Evolutionary conservation across 1,140 invertebrate species (phyloP).

Genomic region (Polypedilum pembai): DNA sequence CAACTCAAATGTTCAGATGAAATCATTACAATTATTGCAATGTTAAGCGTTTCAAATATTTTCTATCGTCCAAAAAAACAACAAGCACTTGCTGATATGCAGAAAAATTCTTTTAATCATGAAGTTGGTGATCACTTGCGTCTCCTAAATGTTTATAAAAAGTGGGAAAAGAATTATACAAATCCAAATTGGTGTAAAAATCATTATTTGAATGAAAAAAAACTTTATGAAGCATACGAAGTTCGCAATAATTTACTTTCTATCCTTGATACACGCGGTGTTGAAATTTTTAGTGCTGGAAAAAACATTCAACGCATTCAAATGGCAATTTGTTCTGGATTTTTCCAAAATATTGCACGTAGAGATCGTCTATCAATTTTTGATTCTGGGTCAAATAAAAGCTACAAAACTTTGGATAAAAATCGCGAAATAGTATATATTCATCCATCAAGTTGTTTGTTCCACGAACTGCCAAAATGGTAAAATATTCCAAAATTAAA

Average conservation of each 20-base stretch:
- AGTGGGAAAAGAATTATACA: conserved; percentile 99
- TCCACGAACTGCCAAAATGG: conserved; percentile 97
- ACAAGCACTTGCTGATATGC: conserved; percentile 95
- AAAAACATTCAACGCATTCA: conserved; percentile 93
- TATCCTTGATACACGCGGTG: conserved; percentile 97
- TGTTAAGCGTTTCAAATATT: conserved; percentile 98
- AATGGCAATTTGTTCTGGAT: conserved; percentile 98
- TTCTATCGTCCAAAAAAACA: conserved; percentile 97
- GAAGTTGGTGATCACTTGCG: conserved; percentile 97
- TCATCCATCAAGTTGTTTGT: conserved; percentile 95
- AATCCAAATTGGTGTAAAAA: conserved; percentile 99
- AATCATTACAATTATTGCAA: conserved; percentile 96
- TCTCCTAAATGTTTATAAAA: conserved; percentile 96
- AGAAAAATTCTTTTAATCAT: conserved; percentile 99
- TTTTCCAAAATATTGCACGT: conserved; percentile 97
- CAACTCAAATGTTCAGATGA: conserved; percentile 98
- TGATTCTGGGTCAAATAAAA: conserved; percentile 47
- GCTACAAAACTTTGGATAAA: conserved; percentile 94
- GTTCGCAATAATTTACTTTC: conserved; percentile 96
- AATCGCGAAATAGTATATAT: conserved; percentile 74
- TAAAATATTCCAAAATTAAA: no score
- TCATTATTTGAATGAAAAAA: conserved; percentile 97
- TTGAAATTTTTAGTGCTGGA: conserved; percentile 94
- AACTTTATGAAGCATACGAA: conserved; percentile 94
- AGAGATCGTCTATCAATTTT: conserved; percentile 87